phyloP scores from a whole-genome alignment of 2,113 vertebrate genomes.

The Dicentrarchus labrax region DNA sequence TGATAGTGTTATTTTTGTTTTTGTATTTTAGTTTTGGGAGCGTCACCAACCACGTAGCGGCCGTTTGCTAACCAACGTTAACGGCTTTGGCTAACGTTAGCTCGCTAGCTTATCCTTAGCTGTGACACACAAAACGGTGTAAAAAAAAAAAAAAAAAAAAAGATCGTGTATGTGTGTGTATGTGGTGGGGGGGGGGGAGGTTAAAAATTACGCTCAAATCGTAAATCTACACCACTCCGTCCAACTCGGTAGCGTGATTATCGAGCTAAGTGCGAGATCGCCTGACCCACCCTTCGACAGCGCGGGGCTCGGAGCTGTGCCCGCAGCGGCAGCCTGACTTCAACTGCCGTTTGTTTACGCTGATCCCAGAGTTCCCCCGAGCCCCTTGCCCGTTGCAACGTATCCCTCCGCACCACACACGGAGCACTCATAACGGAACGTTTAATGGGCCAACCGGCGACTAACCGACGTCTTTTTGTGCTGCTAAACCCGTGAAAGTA shows the following conservation, averaged over 20 bases:
- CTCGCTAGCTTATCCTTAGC: conserved; percentile 75
- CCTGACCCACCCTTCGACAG: conserved; percentile 74
- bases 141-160: no score
- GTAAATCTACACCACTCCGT: conserved; percentile 62
- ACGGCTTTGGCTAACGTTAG: conserved; percentile 70
- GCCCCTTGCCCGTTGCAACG: conserved; percentile 39
- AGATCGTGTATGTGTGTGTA: no score
- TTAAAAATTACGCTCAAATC: conserved; percentile 34
- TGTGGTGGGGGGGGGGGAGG: neutral
- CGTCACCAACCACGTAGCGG: conserved; percentile 25
- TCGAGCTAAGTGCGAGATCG: conserved; percentile 62
- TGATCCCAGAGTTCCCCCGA: conserved; percentile 60
- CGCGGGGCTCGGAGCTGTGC: conserved; percentile 53
- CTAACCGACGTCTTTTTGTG: neutral
- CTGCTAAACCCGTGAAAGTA: rapidly evolving
- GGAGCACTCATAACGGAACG: neutral
- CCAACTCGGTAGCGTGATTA: conserved; percentile 44
- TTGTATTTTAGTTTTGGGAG: conserved; percentile 36
- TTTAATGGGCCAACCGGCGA: neutral
- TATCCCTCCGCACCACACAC: conserved; percentile 78
- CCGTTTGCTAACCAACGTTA: conserved; percentile 53
- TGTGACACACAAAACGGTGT: conserved; percentile 43
- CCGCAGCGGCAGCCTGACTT: conserved; percentile 60
- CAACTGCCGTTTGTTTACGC: conserved; percentile 81
- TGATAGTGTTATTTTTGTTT: conserved; percentile 3